Evolutionary conservation across 1,140 invertebrate genomes (phyloP).

Genomic region (Bactericera cockerelli): DNA sequence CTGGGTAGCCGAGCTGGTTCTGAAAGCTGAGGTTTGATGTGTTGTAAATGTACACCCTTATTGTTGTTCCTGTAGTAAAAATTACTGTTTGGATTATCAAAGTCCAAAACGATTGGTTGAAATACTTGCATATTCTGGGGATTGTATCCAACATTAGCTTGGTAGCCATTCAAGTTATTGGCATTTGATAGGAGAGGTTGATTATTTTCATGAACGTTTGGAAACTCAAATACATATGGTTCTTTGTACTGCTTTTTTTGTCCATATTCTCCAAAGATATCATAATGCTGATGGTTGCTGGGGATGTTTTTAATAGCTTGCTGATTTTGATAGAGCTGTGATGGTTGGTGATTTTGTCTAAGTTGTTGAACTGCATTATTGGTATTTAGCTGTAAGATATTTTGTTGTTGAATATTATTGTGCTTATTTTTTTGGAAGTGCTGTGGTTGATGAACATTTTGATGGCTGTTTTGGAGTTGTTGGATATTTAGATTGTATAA

Average conservation of each 20-base stretch:
- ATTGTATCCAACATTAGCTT: neutral
- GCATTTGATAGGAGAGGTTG: neutral
- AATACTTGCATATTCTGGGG: neutral
- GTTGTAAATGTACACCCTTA: neutral
- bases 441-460: too few relatives aligned
- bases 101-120: neutral
- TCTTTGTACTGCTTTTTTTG: neutral
- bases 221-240: neutral
- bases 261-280: conserved; percentile 6
- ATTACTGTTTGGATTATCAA: conserved; percentile 8
- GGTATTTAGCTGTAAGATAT: too few relatives aligned
- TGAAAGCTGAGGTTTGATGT: neutral
- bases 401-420: too few relatives aligned
- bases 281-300: neutral
- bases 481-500: too few relatives aligned
- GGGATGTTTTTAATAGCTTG: too few relatives aligned
- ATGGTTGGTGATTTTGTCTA: too few relatives aligned
- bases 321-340: too few relatives aligned
- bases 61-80: neutral
- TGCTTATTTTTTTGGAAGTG: too few relatives aligned
- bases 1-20: neutral
- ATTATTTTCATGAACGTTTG: neutral
- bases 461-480: too few relatives aligned
- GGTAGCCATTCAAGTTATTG: neutral
- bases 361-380: too few relatives aligned